Evolutionary conservation across 2,797 vertebrate species (phyloP).

Genomic region (Leptatherina wallacei): DNA sequence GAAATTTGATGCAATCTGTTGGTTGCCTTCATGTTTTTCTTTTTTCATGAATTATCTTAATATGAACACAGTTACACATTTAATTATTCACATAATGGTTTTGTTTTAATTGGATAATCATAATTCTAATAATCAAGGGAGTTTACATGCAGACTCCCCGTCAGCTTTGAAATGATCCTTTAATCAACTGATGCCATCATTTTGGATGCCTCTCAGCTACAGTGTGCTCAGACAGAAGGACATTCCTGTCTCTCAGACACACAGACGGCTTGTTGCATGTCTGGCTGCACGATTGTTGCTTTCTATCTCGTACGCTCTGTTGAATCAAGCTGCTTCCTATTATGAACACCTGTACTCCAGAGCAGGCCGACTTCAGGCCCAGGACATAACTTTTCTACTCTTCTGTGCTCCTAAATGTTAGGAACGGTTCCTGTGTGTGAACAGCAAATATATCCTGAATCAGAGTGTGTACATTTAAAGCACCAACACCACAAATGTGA

Average conservation of each 20-base stretch:
- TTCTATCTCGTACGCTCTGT: constrained; percentile 39
- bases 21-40: too few relatives aligned
- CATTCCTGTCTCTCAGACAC: constrained; percentile 84
- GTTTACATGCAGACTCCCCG: constrained; percentile 4
- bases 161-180: constrained; percentile 27
- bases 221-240: constrained; percentile 80
- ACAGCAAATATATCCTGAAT: background rate
- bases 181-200: constrained; percentile 22
- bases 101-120: background rate
- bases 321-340: constrained; percentile 60
- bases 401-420: background rate
- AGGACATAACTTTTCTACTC: background rate
- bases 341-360: constrained; percentile 64
- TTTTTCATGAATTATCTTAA: too few relatives aligned
- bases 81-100: too few relatives aligned
- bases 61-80: too few relatives aligned
- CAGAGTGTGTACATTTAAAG: background rate
- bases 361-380: constrained; percentile 26
- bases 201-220: constrained; percentile 64
- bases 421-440: background rate
- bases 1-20: too few relatives aligned
- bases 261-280: constrained; percentile 79
- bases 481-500: background rate
- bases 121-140: constrained; percentile 16
- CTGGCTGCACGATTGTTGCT: constrained; percentile 71